Conservation (phyloP, 2,797 vertebrate genomes). For the Pseudopleuronectes americanus region DNA sequence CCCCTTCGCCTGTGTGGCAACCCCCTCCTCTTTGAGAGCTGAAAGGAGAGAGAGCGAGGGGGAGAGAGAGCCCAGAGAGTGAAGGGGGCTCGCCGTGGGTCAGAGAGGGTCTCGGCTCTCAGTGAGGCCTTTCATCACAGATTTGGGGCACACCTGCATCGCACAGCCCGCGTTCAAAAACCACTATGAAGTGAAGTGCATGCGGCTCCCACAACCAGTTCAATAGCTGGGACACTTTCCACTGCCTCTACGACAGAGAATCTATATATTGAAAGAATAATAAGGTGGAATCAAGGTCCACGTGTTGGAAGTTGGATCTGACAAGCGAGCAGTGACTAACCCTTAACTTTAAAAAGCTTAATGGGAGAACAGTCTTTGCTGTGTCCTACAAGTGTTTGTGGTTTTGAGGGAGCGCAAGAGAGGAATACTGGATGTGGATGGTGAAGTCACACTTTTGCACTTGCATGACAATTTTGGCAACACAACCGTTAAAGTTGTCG, state of each 20-base stretch:
- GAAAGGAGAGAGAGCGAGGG: slow-evolving; percentile 34
- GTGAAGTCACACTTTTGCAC: too few species aligned
- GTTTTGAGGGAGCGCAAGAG: neutral
- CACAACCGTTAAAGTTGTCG: too few species aligned
- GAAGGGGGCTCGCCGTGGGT: slow-evolving; percentile 55
- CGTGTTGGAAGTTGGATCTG: too few species aligned
- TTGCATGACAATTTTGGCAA: too few species aligned
- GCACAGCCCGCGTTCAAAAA: slow-evolving; percentile 50
- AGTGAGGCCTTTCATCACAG: slow-evolving; percentile 74
- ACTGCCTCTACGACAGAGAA: neutral
- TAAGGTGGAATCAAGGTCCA: neutral
- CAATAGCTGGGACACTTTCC: neutral
- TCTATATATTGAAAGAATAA: neutral
- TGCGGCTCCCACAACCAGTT: slow-evolving; percentile 4
- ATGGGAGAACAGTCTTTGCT: neutral
- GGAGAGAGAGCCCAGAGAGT: slow-evolving; percentile 12
- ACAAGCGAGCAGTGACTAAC: too few species aligned
- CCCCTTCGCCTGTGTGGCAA: slow-evolving; percentile 40
- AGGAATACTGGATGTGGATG: neutral
- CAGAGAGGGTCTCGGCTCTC: slow-evolving; percentile 75
- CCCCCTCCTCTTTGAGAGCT: slow-evolving; percentile 39
- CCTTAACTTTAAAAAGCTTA: neutral
- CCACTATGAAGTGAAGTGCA: slow-evolving; percentile 5
- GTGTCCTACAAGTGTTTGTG: neutral
- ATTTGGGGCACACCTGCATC: slow-evolving; percentile 76